Evolutionary conservation across 64 coral and sea anemone genomes (phyloP).

Genomic region (Actinia tenebrosa): DNA sequence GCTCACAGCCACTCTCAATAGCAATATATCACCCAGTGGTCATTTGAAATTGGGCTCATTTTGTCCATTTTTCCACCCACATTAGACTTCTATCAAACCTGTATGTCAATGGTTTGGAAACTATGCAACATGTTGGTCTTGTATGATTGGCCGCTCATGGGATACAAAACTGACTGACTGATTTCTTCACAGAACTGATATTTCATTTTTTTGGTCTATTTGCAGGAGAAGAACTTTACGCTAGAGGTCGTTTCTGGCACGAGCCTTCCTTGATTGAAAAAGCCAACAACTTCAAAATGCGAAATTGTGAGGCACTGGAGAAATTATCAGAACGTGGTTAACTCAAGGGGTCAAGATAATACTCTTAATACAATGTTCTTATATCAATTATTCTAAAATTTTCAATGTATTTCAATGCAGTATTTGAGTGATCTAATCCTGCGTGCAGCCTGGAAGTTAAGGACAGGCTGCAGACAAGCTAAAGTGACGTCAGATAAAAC

Average conservation of each 20-base stretch:
- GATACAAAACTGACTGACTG: background rate
- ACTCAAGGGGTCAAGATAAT: background rate
- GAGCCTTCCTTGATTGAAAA: slow-evolving; percentile 61
- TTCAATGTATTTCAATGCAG: background rate
- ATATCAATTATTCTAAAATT: background rate
- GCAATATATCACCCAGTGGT: no score
- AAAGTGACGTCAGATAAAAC: background rate
- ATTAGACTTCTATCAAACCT: no score
- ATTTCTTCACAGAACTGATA: no score
- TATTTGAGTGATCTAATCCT: background rate
- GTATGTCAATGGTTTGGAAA: no score
- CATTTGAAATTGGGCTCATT: no score
- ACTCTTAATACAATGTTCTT: background rate
- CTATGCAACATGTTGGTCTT: no score
- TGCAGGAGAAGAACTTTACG: slow-evolving; percentile 76
- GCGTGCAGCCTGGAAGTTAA: no score
- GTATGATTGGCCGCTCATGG: no score
- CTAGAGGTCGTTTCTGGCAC: slow-evolving; percentile 87
- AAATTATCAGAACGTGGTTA: slow-evolving; percentile 27
- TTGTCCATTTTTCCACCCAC: no score
- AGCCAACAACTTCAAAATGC: slow-evolving; percentile 71
- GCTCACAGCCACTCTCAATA: no score
- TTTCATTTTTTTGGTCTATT: background rate
- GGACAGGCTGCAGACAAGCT: no score
- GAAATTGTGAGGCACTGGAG: slow-evolving; percentile 72